Evolutionary conservation across 2,113 vertebrate genomes (phyloP).

Genomic region (Zosterops borbonicus): DNA sequence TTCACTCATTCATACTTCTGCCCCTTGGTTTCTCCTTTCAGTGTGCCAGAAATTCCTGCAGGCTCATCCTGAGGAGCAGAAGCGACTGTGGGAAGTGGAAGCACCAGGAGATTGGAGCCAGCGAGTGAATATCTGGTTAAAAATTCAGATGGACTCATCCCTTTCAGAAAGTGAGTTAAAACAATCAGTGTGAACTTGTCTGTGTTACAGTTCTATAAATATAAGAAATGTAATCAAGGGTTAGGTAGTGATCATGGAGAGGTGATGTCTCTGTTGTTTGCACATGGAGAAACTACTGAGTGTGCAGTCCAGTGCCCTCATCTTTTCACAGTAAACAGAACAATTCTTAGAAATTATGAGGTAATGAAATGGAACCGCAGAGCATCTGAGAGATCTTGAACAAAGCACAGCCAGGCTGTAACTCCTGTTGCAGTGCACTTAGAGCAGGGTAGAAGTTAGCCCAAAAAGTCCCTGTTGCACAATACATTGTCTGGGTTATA

Average conservation of each 20-base stretch:
- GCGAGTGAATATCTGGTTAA: slow-evolving; percentile 88
- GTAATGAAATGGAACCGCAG: not conserved
- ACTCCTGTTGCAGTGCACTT: not conserved
- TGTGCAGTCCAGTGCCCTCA: not conserved
- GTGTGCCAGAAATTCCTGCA: slow-evolving; percentile 85
- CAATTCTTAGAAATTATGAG: slow-evolving; percentile 43
- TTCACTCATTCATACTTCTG: not conserved
- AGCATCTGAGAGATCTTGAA: slow-evolving; percentile 25
- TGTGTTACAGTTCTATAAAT: not conserved
- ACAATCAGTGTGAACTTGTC: not conserved
- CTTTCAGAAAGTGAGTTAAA: slow-evolving; percentile 64
- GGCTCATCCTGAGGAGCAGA: slow-evolving; percentile 68
- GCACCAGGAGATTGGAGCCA: slow-evolving; percentile 86
- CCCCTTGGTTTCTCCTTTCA: slow-evolving; percentile 52
- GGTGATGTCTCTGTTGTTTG: not conserved
- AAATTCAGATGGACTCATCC: slow-evolving; percentile 74
- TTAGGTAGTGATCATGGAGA: not conserved
- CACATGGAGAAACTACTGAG: not conserved
- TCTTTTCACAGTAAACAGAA: slow-evolving; percentile 13
- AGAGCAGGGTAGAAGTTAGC: slow-evolving; percentile 7
- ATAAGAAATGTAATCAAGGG: not conserved
- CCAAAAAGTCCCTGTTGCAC: not conserved
- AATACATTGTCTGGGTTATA: not conserved
- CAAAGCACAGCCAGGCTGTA: not conserved
- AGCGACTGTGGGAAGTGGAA: slow-evolving; percentile 88